Percentiles rank a stretch among this genome's conserved stretches.
phyloP scores from a whole-genome alignment of 2,888 invertebrate genomes.

The Spilarctia lutea region DNA sequence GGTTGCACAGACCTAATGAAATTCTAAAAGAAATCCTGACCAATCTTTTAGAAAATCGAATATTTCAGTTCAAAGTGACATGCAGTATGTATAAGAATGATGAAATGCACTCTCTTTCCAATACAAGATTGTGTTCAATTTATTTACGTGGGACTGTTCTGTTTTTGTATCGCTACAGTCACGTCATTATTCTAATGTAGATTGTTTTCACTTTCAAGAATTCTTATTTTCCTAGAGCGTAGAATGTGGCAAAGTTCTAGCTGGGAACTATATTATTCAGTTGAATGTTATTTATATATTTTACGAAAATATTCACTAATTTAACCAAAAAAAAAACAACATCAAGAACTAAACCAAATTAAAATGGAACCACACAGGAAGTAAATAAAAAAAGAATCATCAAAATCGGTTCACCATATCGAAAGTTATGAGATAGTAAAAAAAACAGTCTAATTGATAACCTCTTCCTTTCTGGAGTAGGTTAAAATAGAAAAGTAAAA shows the following conservation, averaged over 20 bases:
- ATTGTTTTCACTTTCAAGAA: neutral
- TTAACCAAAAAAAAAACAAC: too few species aligned
- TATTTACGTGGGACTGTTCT: neutral
- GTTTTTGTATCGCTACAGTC: neutral
- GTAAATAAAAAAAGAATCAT: too few species aligned
- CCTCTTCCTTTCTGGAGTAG: too few species aligned
- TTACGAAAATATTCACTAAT: too few species aligned
- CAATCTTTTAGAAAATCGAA: neutral
- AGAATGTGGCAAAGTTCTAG: neutral
- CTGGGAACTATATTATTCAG: neutral
- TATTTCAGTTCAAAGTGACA: neutral
- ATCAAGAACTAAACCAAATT: too few species aligned
- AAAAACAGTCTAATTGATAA: too few species aligned
- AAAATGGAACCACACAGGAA: too few species aligned
- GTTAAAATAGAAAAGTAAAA: neutral
- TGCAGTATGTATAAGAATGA: neutral
- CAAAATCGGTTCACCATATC: too few species aligned
- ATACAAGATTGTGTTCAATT: neutral
- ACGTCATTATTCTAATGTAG: neutral
- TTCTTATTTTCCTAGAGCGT: neutral
- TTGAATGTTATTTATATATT: neutral
- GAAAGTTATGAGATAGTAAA: too few species aligned
- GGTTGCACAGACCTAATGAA: neutral
- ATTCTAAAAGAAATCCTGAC: neutral
- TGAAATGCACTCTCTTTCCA: neutral